These are phyloP conservation scores for Clivina fossor DNA, from an alignment of 2,888 invertebrate genomes.

Conservation along the genomic window DNA sequence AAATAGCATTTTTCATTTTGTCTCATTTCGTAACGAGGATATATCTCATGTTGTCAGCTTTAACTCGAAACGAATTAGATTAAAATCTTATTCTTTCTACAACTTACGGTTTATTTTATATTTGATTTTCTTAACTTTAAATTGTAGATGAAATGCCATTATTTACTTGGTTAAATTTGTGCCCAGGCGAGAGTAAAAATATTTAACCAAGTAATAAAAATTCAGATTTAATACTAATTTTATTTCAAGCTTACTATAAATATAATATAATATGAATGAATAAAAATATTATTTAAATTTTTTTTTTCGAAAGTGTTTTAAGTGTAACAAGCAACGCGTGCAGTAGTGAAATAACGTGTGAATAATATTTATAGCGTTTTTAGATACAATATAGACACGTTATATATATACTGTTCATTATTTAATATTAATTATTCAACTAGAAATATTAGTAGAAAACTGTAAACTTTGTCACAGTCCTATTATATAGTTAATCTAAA, in stretches of 20 bases:
- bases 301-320: too few species aligned
- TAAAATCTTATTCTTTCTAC: not conserved
- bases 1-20: slow-evolving; percentile 2
- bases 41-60: slow-evolving; percentile 5
- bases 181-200: not conserved
- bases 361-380: slow-evolving; percentile 39
- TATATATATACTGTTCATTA: slow-evolving; percentile 1
- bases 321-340: slow-evolving; percentile 36
- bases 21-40: not conserved
- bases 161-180: not conserved
- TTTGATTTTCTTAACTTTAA: not conserved
- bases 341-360: slow-evolving; percentile 38
- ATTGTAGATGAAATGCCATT: too few species aligned
- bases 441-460: slow-evolving; percentile 27
- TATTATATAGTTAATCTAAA: not conserved
- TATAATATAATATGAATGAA: slow-evolving; percentile 1
- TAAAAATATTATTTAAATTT: slow-evolving; percentile 16
- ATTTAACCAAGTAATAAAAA: not conserved
- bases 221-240: not conserved
- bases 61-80: not conserved
- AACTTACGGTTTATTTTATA: not conserved
- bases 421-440: slow-evolving; percentile 1
- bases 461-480: slow-evolving; percentile 18
- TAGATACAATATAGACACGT: slow-evolving; percentile 36
- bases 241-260: slow-evolving; percentile 5